Conservation (phyloP, 2,797 vertebrate genomes). For the Pseudochirops cupreus region DNA sequence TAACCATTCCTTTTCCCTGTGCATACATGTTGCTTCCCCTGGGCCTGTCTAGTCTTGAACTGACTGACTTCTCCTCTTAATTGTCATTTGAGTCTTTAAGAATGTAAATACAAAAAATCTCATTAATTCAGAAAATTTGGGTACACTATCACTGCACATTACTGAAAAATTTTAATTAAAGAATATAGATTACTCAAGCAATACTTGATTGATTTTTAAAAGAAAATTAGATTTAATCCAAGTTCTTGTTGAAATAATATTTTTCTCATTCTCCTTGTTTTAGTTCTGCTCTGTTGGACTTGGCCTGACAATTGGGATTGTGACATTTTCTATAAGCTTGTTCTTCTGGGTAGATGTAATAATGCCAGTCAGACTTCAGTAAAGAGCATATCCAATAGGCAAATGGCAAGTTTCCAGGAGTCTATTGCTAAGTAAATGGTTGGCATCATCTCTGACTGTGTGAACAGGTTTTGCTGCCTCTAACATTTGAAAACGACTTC, state of each 20-base stretch:
- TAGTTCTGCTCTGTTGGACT: slow-evolving; percentile 14
- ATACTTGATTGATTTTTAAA: background rate
- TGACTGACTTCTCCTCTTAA: background rate
- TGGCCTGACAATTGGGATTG: background rate
- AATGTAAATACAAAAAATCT: background rate
- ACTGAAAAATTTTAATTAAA: background rate
- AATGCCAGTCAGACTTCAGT: slow-evolving; percentile 13
- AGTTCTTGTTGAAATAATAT: background rate
- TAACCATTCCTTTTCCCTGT: background rate
- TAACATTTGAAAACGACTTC: background rate
- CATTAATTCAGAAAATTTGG: background rate
- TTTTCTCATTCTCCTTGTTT: background rate
- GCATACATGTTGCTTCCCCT: background rate
- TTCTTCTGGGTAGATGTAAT: background rate
- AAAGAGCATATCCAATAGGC: slow-evolving; percentile 46
- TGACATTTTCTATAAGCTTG: slow-evolving; percentile 46
- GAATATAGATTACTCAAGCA: background rate
- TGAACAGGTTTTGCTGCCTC: slow-evolving; percentile 6
- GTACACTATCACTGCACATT: background rate
- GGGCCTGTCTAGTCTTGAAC: background rate
- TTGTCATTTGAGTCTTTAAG: background rate
- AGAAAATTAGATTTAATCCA: background rate
- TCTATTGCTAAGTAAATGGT: slow-evolving; percentile 37
- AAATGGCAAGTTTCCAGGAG: slow-evolving; percentile 41
- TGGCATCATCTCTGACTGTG: background rate